These are phyloP conservation scores for Tetramorium parvispinum DNA, from an alignment of 1,140 invertebrate species.

Conservation along the genomic window DNA sequence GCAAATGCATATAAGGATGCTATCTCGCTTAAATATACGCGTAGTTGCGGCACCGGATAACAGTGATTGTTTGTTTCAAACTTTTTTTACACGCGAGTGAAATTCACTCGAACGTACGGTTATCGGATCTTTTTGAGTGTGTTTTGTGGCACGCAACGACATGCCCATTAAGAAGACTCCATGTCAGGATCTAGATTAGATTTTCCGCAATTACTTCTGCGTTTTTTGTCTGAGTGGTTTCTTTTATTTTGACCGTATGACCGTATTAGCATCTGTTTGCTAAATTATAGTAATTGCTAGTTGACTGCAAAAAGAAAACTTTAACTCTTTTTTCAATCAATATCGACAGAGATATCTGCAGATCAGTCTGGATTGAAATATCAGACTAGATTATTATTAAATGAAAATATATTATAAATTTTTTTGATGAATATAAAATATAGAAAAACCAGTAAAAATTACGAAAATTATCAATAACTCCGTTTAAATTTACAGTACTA, in stretches of 20 bases:
- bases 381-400: not conserved
- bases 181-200: conserved; percentile 54
- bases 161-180: conserved; percentile 65
- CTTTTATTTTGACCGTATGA: conserved; percentile 51
- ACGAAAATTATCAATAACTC: not conserved
- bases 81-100: conserved; percentile 65
- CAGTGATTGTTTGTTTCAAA: conserved; percentile 52
- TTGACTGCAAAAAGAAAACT: not conserved
- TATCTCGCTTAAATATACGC: conserved; percentile 17
- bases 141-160: conserved; percentile 61
- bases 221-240: conserved; percentile 52
- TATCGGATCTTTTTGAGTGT: conserved; percentile 49
- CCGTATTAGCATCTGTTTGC: not conserved
- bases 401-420: not conserved
- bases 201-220: conserved; percentile 58
- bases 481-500: not conserved
- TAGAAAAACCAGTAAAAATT: not conserved
- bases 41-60: conserved; percentile 11
- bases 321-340: not conserved
- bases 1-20: not conserved
- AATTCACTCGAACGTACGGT: conserved; percentile 62
- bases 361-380: not conserved
- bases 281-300: conserved; percentile 62
- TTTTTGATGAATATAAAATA: not conserved
- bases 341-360: not conserved